phyloP scores from a whole-genome alignment of 2,113 vertebrate species.

The Acrocephalus arundinaceus region DNA sequence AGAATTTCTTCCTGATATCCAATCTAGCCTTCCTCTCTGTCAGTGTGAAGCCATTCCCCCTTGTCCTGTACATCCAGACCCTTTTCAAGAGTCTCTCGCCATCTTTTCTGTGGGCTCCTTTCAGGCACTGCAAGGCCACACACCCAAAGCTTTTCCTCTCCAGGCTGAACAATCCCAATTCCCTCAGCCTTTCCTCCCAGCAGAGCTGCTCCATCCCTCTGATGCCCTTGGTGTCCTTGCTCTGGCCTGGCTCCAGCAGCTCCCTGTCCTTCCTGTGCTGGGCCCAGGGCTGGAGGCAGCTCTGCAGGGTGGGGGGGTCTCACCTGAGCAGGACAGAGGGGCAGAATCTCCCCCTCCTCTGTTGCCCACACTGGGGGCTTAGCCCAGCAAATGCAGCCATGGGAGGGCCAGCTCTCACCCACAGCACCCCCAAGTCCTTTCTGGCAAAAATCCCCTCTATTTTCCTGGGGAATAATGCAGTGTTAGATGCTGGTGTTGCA shows the following conservation, averaged over 20 bases:
- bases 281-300: neutral
- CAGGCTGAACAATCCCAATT: neutral
- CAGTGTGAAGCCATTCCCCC: neutral
- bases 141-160: neutral
- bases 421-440: neutral
- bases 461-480: neutral
- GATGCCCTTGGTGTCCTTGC: neutral
- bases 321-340: fast-evolving
- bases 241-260: neutral
- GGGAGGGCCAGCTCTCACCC: neutral
- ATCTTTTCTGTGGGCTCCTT: neutral
- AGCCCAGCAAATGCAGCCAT: fast-evolving
- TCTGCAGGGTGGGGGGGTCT: neutral
- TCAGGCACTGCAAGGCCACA: neutral
- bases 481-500: neutral
- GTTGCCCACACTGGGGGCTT: neutral
- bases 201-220: neutral
- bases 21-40: fast-evolving
- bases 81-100: neutral
- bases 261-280: neutral
- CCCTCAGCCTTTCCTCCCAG: neutral
- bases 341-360: neutral
- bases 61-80: neutral
- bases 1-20: fast-evolving
- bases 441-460: neutral